Percentiles rank a stretch among this genome's conserved stretches.
These are phyloP conservation scores for Rhizoglyphus robini DNA, from an alignment of 1,140 invertebrate species.

Conservation along the genomic window DNA sequence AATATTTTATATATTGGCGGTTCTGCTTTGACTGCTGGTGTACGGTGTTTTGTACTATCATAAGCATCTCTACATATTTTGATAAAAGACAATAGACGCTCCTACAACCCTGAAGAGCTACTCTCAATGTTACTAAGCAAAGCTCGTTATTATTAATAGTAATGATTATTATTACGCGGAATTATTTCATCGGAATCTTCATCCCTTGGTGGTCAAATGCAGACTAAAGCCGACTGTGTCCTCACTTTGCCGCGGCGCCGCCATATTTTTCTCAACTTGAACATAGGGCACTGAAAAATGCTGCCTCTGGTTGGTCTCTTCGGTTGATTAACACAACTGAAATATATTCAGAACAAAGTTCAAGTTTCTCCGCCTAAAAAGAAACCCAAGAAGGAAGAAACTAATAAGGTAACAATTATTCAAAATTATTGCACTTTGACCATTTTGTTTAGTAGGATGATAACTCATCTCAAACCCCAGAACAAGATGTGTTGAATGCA, in stretches of 20 bases:
- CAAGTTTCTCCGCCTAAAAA: slow-evolving; percentile 37
- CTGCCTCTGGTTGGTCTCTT: slow-evolving; percentile 73
- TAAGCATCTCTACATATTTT: slow-evolving; percentile 72
- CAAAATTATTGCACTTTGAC: not conserved
- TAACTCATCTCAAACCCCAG: not conserved
- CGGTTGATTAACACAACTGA: slow-evolving; percentile 91
- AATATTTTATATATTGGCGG: slow-evolving; percentile 86
- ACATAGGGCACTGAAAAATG: slow-evolving; percentile 61
- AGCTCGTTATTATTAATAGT: too few species aligned
- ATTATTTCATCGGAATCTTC: slow-evolving; percentile 28
- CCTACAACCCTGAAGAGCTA: slow-evolving; percentile 78
- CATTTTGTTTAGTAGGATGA: not conserved
- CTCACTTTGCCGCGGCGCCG: slow-evolving; percentile 91
- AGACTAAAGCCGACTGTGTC: slow-evolving; percentile 82
- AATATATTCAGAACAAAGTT: slow-evolving; percentile 82
- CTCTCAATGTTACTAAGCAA: slow-evolving; percentile 75
- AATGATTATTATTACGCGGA: slow-evolving; percentile 74
- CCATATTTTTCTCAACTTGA: slow-evolving; percentile 93
- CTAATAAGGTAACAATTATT: slow-evolving; percentile 22
- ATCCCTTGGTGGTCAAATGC: slow-evolving; percentile 32
- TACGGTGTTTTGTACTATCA: slow-evolving; percentile 73
- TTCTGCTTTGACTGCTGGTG: slow-evolving; percentile 70
- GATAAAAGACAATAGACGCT: slow-evolving; percentile 53
- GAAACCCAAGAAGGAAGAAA: slow-evolving; percentile 26
- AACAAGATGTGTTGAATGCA: too few species aligned